These are phyloP conservation scores for Spilogale gracilis DNA, from an alignment of 2,113 vertebrate genomes.

Conservation along the genomic window DNA sequence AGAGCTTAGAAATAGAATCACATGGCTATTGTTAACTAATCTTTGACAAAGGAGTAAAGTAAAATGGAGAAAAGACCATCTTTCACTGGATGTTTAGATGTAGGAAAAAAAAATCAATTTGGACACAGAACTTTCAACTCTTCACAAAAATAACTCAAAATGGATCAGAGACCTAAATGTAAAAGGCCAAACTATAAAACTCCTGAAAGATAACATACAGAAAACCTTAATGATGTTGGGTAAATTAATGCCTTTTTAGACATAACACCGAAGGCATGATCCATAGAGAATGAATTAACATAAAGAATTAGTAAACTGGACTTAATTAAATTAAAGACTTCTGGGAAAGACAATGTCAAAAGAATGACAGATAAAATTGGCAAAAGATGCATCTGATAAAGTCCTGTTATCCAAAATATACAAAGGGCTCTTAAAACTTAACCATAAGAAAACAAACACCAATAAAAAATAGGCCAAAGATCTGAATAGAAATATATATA, in stretches of 20 bases:
- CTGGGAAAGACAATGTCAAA: not conserved
- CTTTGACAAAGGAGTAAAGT: not conserved
- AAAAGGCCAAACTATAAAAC: not conserved
- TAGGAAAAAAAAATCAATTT: not conserved
- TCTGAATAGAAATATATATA: not conserved
- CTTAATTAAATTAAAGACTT: not conserved
- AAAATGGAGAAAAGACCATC: not conserved
- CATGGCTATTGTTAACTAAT: not conserved
- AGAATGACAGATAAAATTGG: not conserved
- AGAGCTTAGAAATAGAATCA: not conserved
- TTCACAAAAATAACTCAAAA: conserved; percentile 41
- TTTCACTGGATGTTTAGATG: not conserved
- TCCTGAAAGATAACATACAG: not conserved
- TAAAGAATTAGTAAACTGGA: not conserved
- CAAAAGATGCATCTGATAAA: not conserved
- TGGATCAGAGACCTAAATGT: not conserved
- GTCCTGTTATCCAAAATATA: not conserved
- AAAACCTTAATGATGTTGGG: not conserved
- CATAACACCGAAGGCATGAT: not conserved
- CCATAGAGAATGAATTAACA: not conserved
- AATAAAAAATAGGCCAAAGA: not conserved
- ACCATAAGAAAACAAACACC: not conserved
- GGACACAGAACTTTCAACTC: not conserved
- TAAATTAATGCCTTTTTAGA: not conserved
- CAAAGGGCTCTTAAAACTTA: not conserved